Percentiles rank a stretch among this genome's conserved stretches.
These are phyloP conservation scores for Achatina immaculata DNA, from an alignment of 1,140 invertebrate species.

Conservation along the genomic window DNA sequence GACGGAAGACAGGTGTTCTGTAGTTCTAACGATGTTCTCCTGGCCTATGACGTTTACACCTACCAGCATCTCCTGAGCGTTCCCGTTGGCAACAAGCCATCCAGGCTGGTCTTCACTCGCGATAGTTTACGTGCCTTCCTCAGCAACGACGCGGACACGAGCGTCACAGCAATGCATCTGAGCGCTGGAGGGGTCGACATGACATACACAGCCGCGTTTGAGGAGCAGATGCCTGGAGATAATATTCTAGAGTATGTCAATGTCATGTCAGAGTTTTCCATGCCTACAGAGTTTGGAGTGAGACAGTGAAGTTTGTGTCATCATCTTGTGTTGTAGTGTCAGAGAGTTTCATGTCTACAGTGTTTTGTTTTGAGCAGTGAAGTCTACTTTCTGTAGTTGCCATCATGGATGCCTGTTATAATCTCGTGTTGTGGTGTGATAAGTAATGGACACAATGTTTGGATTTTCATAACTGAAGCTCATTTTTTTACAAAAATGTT, in stretches of 20 bases:
- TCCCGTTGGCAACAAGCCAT: conserved; percentile 52
- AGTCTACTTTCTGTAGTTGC: no score
- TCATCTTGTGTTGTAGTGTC: no score
- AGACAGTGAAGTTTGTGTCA: no score
- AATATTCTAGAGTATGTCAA: conserved; percentile 39
- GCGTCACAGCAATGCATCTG: conserved; percentile 59
- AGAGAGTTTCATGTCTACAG: no score
- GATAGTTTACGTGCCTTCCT: conserved; percentile 59
- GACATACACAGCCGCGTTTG: conserved; percentile 58
- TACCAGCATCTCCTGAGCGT: conserved; percentile 57
- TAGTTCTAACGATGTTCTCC: conserved; percentile 60
- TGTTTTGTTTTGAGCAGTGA: no score
- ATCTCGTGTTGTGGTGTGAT: no score
- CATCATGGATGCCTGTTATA: no score
- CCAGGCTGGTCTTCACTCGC: conserved; percentile 51
- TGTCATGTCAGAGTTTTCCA: neutral
- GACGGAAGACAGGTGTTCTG: conserved; percentile 61
- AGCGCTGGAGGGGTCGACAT: conserved; percentile 59
- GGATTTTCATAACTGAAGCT: no score
- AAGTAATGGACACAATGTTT: no score
- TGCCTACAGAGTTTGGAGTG: no score
- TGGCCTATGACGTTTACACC: conserved; percentile 61
- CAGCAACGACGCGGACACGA: conserved; percentile 53
- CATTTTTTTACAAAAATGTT: no score
- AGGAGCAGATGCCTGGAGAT: conserved; percentile 55